Conservation (phyloP, 2,888 invertebrate genomes). For the Drosophila nr. medialis region DNA sequence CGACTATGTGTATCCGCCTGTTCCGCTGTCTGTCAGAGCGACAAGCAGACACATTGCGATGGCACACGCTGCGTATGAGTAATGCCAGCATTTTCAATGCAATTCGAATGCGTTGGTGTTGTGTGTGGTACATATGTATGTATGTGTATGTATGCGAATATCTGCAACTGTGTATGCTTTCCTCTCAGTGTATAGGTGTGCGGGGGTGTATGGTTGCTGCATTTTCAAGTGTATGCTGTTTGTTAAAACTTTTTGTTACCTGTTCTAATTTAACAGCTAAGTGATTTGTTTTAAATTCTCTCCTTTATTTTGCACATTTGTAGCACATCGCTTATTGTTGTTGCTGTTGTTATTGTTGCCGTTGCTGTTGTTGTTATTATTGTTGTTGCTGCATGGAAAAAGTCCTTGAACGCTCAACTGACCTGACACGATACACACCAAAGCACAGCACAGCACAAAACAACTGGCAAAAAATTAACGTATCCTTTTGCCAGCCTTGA, state of each 20-base stretch:
- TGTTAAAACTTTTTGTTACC: slow-evolving; percentile 61
- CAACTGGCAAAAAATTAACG: slow-evolving; percentile 40
- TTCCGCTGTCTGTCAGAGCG: slow-evolving; percentile 31
- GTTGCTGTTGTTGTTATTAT: slow-evolving; percentile 26
- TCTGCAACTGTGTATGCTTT: slow-evolving; percentile 10
- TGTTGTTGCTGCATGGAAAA: slow-evolving; percentile 51
- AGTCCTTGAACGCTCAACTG: slow-evolving; percentile 81
- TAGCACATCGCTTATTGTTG: slow-evolving; percentile 31
- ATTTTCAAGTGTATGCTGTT: slow-evolving; percentile 74
- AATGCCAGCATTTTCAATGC: slow-evolving; percentile 57
- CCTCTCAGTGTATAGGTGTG: neutral
- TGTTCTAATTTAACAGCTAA: slow-evolving; percentile 33
- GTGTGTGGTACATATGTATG: neutral
- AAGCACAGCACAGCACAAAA: slow-evolving; percentile 17
- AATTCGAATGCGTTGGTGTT: slow-evolving; percentile 32
- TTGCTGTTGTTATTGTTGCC: slow-evolving; percentile 45
- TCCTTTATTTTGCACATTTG: slow-evolving; percentile 48
- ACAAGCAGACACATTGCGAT: slow-evolving; percentile 49
- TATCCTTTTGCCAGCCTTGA: slow-evolving; percentile 54
- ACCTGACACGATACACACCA: slow-evolving; percentile 77
- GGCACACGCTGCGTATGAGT: slow-evolving; percentile 76
- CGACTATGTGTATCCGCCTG: slow-evolving; percentile 28
- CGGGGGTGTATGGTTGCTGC: slow-evolving; percentile 14
- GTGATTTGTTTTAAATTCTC: slow-evolving; percentile 27
- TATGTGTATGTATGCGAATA: slow-evolving; percentile 7